phyloP scores from a whole-genome alignment of 2,113 vertebrate species.

The Colossoma macropomum region DNA sequence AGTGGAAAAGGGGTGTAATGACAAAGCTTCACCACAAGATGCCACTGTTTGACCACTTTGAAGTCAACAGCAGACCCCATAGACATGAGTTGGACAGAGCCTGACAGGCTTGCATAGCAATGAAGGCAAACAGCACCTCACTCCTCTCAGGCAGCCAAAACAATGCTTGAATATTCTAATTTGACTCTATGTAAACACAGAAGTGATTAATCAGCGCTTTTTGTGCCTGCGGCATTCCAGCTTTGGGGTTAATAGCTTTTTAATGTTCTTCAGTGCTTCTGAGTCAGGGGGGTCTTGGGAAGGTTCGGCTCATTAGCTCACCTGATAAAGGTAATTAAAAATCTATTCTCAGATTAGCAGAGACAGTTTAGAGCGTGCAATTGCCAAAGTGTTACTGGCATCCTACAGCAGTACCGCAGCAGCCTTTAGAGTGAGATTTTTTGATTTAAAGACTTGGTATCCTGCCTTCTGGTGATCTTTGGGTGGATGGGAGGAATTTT shows the following conservation, averaged over 20 bases:
- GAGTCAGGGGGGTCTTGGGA: neutral
- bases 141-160: neutral
- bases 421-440: no score
- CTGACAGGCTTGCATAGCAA: no score
- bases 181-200: neutral
- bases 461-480: no score
- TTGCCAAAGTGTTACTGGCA: no score
- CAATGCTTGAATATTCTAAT: neutral
- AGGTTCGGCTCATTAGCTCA: slow-evolving; percentile 31
- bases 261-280: slow-evolving; percentile 28
- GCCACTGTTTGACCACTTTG: neutral
- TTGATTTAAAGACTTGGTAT: no score
- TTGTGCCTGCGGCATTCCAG: neutral
- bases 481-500: no score
- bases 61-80: neutral
- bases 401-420: no score
- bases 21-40: neutral
- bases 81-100: no score
- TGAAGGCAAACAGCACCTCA: no score
- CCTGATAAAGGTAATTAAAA: slow-evolving; percentile 44
- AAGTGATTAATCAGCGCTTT: neutral
- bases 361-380: neutral
- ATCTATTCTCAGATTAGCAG: slow-evolving; percentile 10
- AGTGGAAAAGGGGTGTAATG: neutral
- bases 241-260: slow-evolving; percentile 35